Percentiles rank a stretch among this genome's conserved stretches.
phyloP scores from a whole-genome alignment of 2,888 invertebrate genomes.

The Erannis defoliaria region DNA sequence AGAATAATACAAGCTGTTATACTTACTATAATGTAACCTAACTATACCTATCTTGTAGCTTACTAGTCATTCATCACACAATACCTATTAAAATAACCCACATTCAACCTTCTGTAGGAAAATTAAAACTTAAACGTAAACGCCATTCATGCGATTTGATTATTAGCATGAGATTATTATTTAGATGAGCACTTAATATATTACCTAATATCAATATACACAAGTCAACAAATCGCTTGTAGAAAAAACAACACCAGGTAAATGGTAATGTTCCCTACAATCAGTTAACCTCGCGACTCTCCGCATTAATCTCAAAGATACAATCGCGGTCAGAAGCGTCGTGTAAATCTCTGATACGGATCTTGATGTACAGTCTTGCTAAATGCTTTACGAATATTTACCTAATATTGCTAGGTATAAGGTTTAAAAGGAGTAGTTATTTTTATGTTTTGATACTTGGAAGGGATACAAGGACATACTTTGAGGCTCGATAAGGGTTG shows the following conservation, averaged over 20 bases:
- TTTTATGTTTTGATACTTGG: slow-evolving; percentile 34
- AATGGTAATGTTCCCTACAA: slow-evolving; percentile 65
- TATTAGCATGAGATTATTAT: neutral
- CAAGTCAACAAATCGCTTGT: slow-evolving; percentile 3
- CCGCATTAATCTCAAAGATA: slow-evolving; percentile 82
- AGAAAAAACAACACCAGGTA: slow-evolving; percentile 37
- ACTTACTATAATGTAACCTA: too few relatives aligned
- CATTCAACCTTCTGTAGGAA: too few relatives aligned
- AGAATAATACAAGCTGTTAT: too few relatives aligned
- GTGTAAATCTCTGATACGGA: slow-evolving; percentile 80
- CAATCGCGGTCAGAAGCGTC: slow-evolving; percentile 70
- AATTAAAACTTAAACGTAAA: too few relatives aligned
- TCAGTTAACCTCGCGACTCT: slow-evolving; percentile 62
- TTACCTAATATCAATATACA: neutral
- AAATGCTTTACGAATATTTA: slow-evolving; percentile 34
- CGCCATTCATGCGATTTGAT: too few relatives aligned
- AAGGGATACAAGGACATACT: slow-evolving; percentile 40
- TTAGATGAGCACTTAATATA: neutral
- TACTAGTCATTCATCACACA: too few relatives aligned
- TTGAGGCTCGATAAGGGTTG: slow-evolving; percentile 51
- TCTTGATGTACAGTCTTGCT: slow-evolving; percentile 70
- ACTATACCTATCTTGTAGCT: too few relatives aligned
- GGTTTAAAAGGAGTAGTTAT: slow-evolving; percentile 14
- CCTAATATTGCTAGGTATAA: slow-evolving; percentile 22
- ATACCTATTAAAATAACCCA: too few relatives aligned